Evolutionary conservation across 2,888 invertebrate genomes (phyloP), one percentile per base, ranked within the genome.

Genomic region (Lomographa bimaculata): DNA sequence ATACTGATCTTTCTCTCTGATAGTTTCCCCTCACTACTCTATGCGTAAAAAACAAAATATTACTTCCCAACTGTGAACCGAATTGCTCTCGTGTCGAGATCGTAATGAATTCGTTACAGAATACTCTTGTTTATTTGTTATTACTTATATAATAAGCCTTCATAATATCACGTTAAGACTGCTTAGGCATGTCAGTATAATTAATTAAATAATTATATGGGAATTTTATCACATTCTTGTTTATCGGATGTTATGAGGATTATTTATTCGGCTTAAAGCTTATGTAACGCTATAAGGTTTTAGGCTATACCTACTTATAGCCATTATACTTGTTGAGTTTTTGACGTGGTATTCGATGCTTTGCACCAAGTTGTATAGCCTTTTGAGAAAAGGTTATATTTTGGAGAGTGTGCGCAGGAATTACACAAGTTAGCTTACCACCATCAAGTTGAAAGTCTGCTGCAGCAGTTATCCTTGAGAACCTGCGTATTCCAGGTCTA

Each of bases 51-150:
- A 76, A 72, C 67, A 71, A 74, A 69, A 71, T 40, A 46, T 78
- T 81, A 77, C 71, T 46, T 57, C 52, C 82, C 79, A 83, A 79
- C 83, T 85, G 85, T 82, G 85, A 82, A 75, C 78, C 60, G 67
- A 82, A 85, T 85, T 79, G 82, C 77, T 70, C 71, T 76, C 85
- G 64, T 74, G 80, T 77, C 56, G 79, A 56, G 74, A 56, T 64
- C 57, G 56, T 81, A 84, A 85, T 83, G 82, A 79, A 80, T 79
- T 77, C 68, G 78, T 79, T 63, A 70, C 67, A 55, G 60, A 54
- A 14, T 14, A 14, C 4, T 18, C 50, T 68, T 64, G 64, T 66
- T 60, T 57, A 48, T 60, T 54, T 60, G 58, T 60, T 54, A 45
- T 45, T 46, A 39, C 34, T 35, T 50, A 55, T 58, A 54, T 60